Percentiles rank a stretch among this genome's conserved stretches.
Evolutionary conservation across 2,797 vertebrate genomes (phyloP).

Genomic region (Dryobates pubescens): DNA sequence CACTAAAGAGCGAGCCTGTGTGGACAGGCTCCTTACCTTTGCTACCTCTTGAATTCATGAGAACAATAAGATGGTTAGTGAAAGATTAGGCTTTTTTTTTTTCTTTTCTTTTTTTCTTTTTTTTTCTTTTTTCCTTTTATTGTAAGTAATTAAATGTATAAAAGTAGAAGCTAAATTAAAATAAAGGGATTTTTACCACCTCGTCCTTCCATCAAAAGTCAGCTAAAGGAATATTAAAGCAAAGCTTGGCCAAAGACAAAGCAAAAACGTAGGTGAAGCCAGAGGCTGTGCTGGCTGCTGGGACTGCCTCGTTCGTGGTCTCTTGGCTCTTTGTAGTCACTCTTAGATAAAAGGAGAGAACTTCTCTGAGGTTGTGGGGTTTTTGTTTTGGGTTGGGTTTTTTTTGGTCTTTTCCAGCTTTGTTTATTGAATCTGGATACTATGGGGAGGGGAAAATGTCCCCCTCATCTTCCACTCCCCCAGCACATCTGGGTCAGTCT

Average conservation of each 20-base stretch:
- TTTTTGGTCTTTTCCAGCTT: constrained; percentile 67
- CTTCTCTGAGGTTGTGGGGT: constrained; percentile 16
- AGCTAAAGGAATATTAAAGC: constrained; percentile 63
- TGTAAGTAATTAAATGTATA: constrained; percentile 88
- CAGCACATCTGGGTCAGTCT: constrained; percentile 67
- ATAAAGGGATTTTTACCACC: constrained; percentile 76
- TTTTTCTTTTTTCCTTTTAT: constrained; percentile 31
- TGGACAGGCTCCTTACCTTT: constrained; percentile 86
- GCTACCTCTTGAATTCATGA: constrained; percentile 94
- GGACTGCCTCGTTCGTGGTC: constrained; percentile 32
- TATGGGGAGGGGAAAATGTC: constrained; percentile 48
- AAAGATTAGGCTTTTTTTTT: constrained; percentile 76
- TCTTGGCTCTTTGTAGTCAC: constrained; percentile 56
- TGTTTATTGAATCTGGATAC: constrained; percentile 74
- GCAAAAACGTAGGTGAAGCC: constrained; percentile 17
- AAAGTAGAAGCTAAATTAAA: constrained; percentile 81
- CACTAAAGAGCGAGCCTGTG: constrained; percentile 80
- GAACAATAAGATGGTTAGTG: constrained; percentile 89
- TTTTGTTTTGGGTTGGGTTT: constrained; percentile 7
- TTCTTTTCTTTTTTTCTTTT: background rate
- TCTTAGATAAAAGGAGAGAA: constrained; percentile 65
- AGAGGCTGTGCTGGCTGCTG: constrained; percentile 46
- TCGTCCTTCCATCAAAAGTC: constrained; percentile 69
- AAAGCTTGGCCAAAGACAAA: constrained; percentile 72
- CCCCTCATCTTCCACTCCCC: constrained; percentile 61